Evolutionary conservation across 2,888 invertebrate genomes (phyloP).

Genomic region (Smittia sp.): DNA sequence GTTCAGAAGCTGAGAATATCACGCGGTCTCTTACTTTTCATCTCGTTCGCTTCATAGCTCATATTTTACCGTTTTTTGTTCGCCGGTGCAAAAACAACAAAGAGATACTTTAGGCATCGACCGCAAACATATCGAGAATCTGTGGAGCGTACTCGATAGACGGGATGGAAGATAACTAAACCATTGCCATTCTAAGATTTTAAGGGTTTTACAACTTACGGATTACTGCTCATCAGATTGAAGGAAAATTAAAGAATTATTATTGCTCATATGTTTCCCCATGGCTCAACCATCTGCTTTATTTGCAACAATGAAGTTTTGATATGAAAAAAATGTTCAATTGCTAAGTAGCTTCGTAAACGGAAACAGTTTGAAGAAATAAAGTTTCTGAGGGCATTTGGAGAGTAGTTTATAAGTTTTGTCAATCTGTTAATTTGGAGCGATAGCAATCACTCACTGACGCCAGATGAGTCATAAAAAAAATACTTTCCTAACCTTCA

Average conservation of each 20-base stretch:
- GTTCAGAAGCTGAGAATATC: slow-evolving; percentile 25
- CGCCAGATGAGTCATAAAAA: no score
- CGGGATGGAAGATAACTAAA: neutral
- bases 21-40: slow-evolving; percentile 22
- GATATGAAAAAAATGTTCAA: slow-evolving; percentile 28
- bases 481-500: no score
- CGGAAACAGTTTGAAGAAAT: slow-evolving; percentile 38
- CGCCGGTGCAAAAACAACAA: neutral
- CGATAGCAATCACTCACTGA: no score
- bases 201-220: neutral
- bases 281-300: neutral
- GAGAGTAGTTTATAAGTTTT: no score
- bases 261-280: slow-evolving; percentile 16
- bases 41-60: slow-evolving; percentile 1
- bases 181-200: neutral
- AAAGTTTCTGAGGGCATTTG: neutral
- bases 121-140: slow-evolving; percentile 13
- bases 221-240: slow-evolving; percentile 40
- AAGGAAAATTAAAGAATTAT: slow-evolving; percentile 40
- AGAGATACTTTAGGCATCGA: neutral
- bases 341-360: slow-evolving; percentile 35
- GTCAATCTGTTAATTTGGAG: no score
- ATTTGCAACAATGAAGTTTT: slow-evolving; percentile 25
- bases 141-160: neutral
- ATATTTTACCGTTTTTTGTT: slow-evolving; percentile 23